These are phyloP conservation scores for Patiria pectinifera DNA, from an alignment of 53 echinoderm and acorn worm genomes.

Conservation along the genomic window DNA sequence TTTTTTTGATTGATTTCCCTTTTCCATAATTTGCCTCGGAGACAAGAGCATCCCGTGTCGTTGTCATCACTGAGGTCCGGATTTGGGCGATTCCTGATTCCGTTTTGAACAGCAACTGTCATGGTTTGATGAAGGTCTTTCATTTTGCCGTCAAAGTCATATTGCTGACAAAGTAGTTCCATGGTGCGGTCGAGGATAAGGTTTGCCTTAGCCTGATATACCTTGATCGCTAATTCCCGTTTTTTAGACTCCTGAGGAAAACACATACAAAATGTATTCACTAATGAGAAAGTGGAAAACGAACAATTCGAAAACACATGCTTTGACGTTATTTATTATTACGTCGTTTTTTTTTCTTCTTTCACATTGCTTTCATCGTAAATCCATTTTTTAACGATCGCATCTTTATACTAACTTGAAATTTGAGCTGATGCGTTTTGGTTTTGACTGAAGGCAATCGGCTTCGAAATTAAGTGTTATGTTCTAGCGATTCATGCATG, in stretches of 20 bases:
- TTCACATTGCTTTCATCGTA: too few species aligned
- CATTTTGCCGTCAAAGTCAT: neutral
- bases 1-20: neutral
- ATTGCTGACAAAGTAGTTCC: neutral
- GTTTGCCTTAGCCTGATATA: neutral
- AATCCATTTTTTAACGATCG: too few species aligned
- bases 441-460: too few species aligned
- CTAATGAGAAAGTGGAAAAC: too few species aligned
- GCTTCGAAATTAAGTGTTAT: too few species aligned
- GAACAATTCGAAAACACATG: neutral
- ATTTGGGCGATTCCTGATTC: neutral
- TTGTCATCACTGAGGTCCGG: neutral
- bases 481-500: too few species aligned
- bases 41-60: neutral
- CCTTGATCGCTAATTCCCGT: neutral
- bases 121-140: neutral
- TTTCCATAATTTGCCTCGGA: slow-evolving; percentile 5
- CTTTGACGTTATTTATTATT: too few species aligned
- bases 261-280: too few species aligned
- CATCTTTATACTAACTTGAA: too few species aligned
- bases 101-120: neutral
- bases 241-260: neutral
- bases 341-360: too few species aligned
- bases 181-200: neutral
- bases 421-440: too few species aligned